phyloP scores from a whole-genome alignment of 2,113 vertebrate genomes.

The Aspidoscelis tigris region DNA sequence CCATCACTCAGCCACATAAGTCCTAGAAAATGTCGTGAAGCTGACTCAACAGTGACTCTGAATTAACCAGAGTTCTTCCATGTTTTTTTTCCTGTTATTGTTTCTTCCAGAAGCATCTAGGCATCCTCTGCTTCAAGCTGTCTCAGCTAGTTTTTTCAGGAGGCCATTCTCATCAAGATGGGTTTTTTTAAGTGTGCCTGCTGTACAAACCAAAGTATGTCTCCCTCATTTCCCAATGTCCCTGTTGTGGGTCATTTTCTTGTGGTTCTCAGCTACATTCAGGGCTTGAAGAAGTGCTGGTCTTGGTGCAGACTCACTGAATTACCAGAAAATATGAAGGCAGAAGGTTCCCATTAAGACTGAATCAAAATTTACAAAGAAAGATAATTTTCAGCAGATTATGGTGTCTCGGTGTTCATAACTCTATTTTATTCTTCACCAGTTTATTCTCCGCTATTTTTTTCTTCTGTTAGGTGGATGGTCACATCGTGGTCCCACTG shows the following conservation, averaged over 20 bases:
- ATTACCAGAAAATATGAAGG: neutral
- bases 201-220: neutral
- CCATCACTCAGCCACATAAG: neutral
- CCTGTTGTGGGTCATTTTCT: neutral
- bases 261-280: neutral
- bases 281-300: neutral
- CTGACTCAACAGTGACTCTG: slow-evolving; percentile 41
- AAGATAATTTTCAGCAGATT: neutral
- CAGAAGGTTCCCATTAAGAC: neutral
- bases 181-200: no score
- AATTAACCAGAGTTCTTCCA: slow-evolving; percentile 31
- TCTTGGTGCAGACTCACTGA: neutral
- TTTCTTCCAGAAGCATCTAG: slow-evolving; percentile 1
- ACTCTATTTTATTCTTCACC: neutral
- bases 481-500: slow-evolving; percentile 89
- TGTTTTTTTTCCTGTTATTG: neutral
- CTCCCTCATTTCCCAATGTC: neutral
- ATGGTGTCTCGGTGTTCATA: neutral
- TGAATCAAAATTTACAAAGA: fast-evolving
- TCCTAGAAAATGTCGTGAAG: slow-evolving; percentile 38
- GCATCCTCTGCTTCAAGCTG: neutral
- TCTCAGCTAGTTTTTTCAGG: neutral
- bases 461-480: slow-evolving; percentile 80
- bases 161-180: no score
- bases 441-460: neutral